phyloP scores from a whole-genome alignment of 2,113 vertebrate genomes.

The Poecile atricapillus region DNA sequence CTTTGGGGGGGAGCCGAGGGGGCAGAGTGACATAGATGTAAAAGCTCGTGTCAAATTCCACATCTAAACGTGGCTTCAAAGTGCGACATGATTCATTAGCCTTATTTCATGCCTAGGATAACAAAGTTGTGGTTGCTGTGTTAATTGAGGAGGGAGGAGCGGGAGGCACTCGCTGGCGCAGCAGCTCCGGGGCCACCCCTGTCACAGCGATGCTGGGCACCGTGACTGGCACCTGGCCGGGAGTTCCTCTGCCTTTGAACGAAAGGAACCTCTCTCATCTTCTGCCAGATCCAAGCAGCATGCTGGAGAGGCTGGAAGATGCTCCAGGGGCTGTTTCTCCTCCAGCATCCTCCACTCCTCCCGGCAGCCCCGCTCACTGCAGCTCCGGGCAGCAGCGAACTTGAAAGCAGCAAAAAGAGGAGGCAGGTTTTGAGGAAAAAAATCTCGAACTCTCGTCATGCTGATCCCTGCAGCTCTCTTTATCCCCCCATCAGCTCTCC shows the following conservation, averaged over 20 bases:
- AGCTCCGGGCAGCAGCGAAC: rapidly evolving
- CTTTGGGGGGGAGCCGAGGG: neutral
- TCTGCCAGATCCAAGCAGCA: neutral
- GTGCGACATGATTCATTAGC: slow-evolving; percentile 53
- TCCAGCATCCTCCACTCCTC: neutral
- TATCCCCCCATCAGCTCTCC: neutral
- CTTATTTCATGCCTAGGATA: slow-evolving; percentile 48
- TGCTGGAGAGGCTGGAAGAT: neutral
- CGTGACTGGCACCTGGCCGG: neutral
- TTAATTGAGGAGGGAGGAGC: slow-evolving; percentile 59
- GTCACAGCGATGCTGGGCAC: neutral
- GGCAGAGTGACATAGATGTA: slow-evolving; percentile 42
- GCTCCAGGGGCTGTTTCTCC: neutral
- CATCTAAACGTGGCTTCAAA: slow-evolving; percentile 22
- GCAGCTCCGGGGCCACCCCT: neutral
- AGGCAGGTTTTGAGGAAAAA: neutral
- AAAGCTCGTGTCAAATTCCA: slow-evolving; percentile 11
- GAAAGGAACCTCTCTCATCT: neutral
- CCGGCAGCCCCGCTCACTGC: neutral
- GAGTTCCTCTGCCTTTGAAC: neutral
- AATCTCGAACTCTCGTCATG: neutral
- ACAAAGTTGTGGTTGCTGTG: slow-evolving; percentile 29
- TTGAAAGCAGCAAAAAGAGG: neutral
- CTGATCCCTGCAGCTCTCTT: neutral
- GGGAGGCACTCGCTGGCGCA: neutral